Percentiles rank a stretch among this genome's conserved stretches.
Evolutionary conservation across 2,797 vertebrate genomes (phyloP).

Genomic region (Macroramphosus scolopax): DNA sequence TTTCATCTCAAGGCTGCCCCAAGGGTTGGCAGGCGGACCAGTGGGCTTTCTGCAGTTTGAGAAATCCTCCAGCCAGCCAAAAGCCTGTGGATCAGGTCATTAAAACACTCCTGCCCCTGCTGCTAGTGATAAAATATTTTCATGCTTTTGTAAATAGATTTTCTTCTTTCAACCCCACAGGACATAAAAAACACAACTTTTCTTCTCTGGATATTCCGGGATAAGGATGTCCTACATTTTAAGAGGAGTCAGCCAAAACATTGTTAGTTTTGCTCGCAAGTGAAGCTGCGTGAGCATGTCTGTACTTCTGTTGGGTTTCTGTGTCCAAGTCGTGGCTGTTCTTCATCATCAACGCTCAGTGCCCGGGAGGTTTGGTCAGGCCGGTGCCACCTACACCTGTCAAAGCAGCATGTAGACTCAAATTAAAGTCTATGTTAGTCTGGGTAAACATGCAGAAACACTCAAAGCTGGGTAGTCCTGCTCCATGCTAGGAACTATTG

Average conservation of each 20-base stretch:
- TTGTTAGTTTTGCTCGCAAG: conserved; percentile 52
- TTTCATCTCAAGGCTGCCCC: conserved; percentile 98
- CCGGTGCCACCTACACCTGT: conserved; percentile 77
- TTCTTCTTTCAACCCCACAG: conserved; percentile 88
- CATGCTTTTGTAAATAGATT: conserved; percentile 97
- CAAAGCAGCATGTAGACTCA: conserved; percentile 70
- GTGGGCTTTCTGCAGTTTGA: conserved; percentile 89
- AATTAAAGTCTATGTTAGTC: too few relatives aligned
- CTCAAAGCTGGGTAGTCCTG: too few relatives aligned
- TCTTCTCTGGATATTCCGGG: conserved; percentile 34
- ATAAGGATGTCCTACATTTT: conserved; percentile 29
- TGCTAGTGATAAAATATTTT: conserved; percentile 98
- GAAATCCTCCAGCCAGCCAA: conserved; percentile 86
- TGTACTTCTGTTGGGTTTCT: conserved; percentile 20
- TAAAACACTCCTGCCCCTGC: conserved; percentile 96
- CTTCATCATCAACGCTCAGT: conserved; percentile 20
- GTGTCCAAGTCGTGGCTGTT: conserved; percentile 13
- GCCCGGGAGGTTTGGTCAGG: conserved; percentile 68
- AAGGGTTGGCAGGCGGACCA: conserved; percentile 92
- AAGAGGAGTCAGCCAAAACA: conserved; percentile 36
- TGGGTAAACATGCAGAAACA: too few relatives aligned
- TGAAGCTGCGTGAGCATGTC: conserved; percentile 36
- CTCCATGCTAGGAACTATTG: conserved; percentile 79
- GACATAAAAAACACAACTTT: conserved; percentile 77
- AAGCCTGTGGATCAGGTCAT: conserved; percentile 91